These are phyloP conservation scores for Halisarca cf. caerulea DNA, from an alignment of 37 sponge, comb jelly and placozoan genomes.

Conservation along the genomic window DNA sequence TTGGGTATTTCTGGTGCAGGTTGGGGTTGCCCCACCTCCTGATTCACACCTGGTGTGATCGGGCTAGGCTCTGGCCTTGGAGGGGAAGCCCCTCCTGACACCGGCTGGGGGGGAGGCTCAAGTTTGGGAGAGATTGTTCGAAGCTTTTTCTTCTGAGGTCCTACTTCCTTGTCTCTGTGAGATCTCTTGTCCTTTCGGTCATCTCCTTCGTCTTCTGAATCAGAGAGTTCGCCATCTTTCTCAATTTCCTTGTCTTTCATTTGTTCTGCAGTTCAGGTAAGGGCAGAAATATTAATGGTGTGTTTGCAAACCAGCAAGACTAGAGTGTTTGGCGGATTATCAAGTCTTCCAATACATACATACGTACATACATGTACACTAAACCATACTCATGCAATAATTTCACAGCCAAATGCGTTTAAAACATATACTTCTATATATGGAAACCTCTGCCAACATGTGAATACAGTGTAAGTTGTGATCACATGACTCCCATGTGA, in stretches of 20 bases:
- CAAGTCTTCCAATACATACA: no score
- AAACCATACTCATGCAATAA: no score
- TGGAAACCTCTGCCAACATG: no score
- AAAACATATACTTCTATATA: no score
- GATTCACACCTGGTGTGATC: slow-evolving; percentile 46
- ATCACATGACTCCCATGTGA: not conserved
- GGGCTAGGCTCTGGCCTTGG: slow-evolving; percentile 71
- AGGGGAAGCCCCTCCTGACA: not conserved
- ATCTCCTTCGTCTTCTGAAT: slow-evolving; percentile 92
- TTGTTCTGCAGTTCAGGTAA: slow-evolving; percentile 40
- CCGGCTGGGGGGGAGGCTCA: not conserved
- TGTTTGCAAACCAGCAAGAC: no score
- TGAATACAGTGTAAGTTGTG: no score
- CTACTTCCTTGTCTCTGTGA: slow-evolving; percentile 43
- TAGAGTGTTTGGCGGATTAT: no score
- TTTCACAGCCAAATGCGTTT: no score
- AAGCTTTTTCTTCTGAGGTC: slow-evolving; percentile 28
- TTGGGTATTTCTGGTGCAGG: not conserved
- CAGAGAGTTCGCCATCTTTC: slow-evolving; percentile 84
- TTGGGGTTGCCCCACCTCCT: not conserved
- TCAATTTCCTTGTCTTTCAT: slow-evolving; percentile 74
- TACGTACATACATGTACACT: no score
- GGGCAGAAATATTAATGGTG: no score
- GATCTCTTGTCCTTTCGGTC: slow-evolving; percentile 16
- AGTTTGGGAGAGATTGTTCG: slow-evolving; percentile 22